phyloP scores from a whole-genome alignment of 2,888 invertebrate species.

The Hedya salicella region DNA sequence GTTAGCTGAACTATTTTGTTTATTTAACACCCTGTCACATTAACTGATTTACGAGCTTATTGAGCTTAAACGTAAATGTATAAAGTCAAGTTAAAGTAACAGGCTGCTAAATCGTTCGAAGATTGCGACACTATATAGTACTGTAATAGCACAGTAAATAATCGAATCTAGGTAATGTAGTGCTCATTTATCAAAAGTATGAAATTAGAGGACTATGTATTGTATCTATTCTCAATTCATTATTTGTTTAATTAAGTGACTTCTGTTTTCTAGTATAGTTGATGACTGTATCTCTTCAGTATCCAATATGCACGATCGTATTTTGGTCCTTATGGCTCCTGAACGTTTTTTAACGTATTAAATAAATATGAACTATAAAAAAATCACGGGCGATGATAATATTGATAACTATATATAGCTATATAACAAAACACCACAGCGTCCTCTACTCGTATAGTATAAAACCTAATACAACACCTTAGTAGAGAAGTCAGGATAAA shows the following conservation, averaged over 20 bases:
- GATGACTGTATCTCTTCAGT: slow-evolving; percentile 27
- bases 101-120: slow-evolving; percentile 17
- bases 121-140: slow-evolving; percentile 49
- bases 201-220: slow-evolving; percentile 40
- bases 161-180: slow-evolving; percentile 49
- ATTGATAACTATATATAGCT: too few species aligned
- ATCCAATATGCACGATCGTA: slow-evolving; percentile 10
- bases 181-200: slow-evolving; percentile 51
- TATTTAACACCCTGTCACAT: slow-evolving; percentile 5
- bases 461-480: too few species aligned
- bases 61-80: not conserved
- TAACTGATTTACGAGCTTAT: not conserved
- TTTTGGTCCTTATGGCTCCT: not conserved
- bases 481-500: too few species aligned
- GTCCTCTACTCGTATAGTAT: too few species aligned
- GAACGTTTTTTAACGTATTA: too few species aligned
- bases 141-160: slow-evolving; percentile 54
- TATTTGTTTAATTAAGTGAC: not conserved
- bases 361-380: too few species aligned
- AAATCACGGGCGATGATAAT: too few species aligned
- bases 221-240: slow-evolving; percentile 18
- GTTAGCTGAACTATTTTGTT: not conserved
- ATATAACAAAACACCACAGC: too few species aligned
- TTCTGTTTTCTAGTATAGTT: slow-evolving; percentile 7
- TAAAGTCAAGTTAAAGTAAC: slow-evolving; percentile 6